phyloP scores from a whole-genome alignment of 2,888 invertebrate genomes.

The Imbricaverruca yamaguchii region DNA sequence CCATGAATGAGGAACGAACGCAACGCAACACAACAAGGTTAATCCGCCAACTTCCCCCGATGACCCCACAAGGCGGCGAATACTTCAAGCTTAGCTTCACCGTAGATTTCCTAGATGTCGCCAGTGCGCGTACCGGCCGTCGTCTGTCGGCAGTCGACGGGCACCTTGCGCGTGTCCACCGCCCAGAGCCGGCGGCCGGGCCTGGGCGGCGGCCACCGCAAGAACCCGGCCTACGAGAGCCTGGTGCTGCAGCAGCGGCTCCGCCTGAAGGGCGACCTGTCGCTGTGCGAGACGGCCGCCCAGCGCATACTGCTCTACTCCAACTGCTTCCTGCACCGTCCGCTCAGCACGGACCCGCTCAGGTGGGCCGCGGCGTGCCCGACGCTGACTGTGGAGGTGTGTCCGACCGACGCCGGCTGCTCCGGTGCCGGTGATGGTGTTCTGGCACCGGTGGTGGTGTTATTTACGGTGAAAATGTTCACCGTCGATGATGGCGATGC shows the following conservation, averaged over 20 bases:
- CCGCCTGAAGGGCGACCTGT: not conserved
- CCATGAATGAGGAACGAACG: not conserved
- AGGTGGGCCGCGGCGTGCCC: not conserved
- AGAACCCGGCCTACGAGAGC: not conserved
- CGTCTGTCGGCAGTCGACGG: not conserved
- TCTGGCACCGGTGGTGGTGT: no score
- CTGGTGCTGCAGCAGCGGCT: not conserved
- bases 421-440: no score
- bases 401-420: no score
- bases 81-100: not conserved
- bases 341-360: not conserved
- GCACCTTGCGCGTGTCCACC: not conserved
- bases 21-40: not conserved
- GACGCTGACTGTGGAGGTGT: no score
- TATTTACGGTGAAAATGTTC: no score
- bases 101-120: no score
- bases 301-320: not conserved
- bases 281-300: not conserved
- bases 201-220: conserved; percentile 1
- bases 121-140: no score
- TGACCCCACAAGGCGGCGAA: not conserved
- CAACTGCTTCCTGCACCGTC: conserved; percentile 4
- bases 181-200: not conserved
- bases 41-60: not conserved
- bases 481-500: no score